phyloP scores from a whole-genome alignment of 2,797 vertebrate genomes.

The Carduelis carduelis region DNA sequence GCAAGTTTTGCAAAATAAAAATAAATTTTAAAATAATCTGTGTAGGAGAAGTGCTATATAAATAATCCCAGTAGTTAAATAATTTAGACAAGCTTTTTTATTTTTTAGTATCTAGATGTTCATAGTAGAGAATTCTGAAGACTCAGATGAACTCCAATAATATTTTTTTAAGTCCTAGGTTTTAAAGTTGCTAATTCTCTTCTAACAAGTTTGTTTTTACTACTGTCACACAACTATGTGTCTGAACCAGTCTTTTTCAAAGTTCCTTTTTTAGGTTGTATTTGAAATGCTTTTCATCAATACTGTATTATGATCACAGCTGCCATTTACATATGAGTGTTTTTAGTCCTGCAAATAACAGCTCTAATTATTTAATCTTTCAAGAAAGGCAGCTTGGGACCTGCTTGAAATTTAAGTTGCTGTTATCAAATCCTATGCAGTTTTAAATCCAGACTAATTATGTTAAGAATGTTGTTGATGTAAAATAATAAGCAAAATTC shows the following conservation, averaged over 20 bases:
- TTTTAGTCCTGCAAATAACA: conserved; percentile 3
- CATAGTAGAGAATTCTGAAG: background rate
- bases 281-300: conserved; percentile 17
- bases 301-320: background rate
- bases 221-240: background rate
- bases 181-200: background rate
- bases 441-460: background rate
- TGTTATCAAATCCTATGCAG: background rate
- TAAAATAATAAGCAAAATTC: background rate
- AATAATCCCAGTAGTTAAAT: background rate
- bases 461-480: background rate
- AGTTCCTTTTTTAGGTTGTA: background rate
- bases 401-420: background rate
- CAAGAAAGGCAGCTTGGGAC: background rate
- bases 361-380: conserved; percentile 27
- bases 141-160: background rate
- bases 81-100: background rate
- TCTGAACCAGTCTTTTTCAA: background rate
- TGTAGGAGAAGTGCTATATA: background rate
- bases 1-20: background rate
- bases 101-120: background rate
- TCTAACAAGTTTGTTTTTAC: background rate
- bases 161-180: background rate
- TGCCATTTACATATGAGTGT: background rate
- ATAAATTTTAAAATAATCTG: background rate